phyloP scores from a whole-genome alignment of 2,888 invertebrate genomes.

The Latheticus oryzae region DNA sequence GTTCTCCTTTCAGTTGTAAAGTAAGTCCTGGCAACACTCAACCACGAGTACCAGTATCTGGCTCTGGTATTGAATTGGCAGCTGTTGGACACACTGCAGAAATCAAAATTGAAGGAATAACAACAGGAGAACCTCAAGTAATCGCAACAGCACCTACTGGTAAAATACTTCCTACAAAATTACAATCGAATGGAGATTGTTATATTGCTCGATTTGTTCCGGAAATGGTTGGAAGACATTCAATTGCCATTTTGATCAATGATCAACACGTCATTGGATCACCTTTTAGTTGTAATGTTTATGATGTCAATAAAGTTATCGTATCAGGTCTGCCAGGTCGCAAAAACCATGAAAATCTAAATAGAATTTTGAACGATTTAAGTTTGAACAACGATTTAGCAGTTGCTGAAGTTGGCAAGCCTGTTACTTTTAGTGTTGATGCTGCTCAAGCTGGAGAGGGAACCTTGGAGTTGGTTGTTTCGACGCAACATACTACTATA shows the following conservation, averaged over 20 bases:
- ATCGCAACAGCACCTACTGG: conserved; percentile 88
- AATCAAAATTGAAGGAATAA: conserved; percentile 70
- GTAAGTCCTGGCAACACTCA: conserved; percentile 75
- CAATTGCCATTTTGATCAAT: conserved; percentile 83
- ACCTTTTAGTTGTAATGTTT: conserved; percentile 94
- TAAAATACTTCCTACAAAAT: conserved; percentile 78
- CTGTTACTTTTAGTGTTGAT: conserved; percentile 93
- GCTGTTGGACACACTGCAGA: conserved; percentile 75
- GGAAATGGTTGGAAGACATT: conserved; percentile 87
- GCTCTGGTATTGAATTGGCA: conserved; percentile 76
- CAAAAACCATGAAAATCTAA: conserved; percentile 55
- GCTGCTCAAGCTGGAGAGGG: conserved; percentile 96
- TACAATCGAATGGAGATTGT: conserved; percentile 75
- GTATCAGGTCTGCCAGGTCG: conserved; percentile 72
- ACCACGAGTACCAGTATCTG: conserved; percentile 73
- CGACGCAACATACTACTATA: conserved; percentile 89
- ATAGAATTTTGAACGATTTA: conserved; percentile 57
- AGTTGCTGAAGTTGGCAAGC: conserved; percentile 79
- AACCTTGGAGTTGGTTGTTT: conserved; percentile 90
- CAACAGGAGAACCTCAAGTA: conserved; percentile 76
- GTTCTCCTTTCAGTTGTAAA: conserved; percentile 94
- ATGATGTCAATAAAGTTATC: conserved; percentile 86
- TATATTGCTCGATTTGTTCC: conserved; percentile 86
- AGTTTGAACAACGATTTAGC: conserved; percentile 62
- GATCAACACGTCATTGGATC: conserved; percentile 90